Evolutionary conservation across 2,888 invertebrate species (phyloP).

Genomic region (Cataglyphis rosenhaueri): DNA sequence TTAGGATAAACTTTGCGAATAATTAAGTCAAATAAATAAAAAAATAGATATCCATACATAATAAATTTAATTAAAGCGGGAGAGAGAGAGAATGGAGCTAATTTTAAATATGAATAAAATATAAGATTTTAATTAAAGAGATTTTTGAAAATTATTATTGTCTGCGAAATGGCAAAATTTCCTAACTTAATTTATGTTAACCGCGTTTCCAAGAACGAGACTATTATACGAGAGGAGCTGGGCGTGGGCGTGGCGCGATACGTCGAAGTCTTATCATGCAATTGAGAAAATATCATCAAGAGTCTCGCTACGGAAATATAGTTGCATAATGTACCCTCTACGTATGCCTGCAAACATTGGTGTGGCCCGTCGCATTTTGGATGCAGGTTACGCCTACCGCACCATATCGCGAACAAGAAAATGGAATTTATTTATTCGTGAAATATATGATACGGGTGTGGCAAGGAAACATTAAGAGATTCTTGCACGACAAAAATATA

Average conservation of each 20-base stretch:
- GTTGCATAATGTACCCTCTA: conserved; percentile 57
- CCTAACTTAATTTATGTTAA: background rate
- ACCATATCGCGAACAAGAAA: conserved; percentile 24
- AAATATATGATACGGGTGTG: conserved; percentile 20
- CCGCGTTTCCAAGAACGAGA: conserved; percentile 27
- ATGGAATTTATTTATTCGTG: conserved; percentile 47
- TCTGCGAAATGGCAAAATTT: background rate
- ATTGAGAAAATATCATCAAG: conserved; percentile 57
- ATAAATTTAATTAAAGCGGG: background rate
- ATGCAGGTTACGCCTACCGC: conserved; percentile 38
- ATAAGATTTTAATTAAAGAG: background rate
- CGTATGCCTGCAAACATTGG: conserved; percentile 66
- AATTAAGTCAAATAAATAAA: background rate
- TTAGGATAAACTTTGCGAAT: background rate
- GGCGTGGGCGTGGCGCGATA: conserved; percentile 37
- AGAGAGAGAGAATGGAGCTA: background rate
- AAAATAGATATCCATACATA: background rate
- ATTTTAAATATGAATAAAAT: background rate
- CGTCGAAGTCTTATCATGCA: conserved; percentile 43
- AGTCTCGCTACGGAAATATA: conserved; percentile 60
- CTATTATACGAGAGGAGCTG: conserved; percentile 7
- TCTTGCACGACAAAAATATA: conserved; percentile 1
- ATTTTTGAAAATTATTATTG: background rate
- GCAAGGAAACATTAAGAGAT: conserved; percentile 35
- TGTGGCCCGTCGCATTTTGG: conserved; percentile 58